Evolutionary conservation across 2,797 vertebrate genomes (phyloP), one percentile per base, ranked within the genome.

Genomic region (Delichon dasypus): DNA sequence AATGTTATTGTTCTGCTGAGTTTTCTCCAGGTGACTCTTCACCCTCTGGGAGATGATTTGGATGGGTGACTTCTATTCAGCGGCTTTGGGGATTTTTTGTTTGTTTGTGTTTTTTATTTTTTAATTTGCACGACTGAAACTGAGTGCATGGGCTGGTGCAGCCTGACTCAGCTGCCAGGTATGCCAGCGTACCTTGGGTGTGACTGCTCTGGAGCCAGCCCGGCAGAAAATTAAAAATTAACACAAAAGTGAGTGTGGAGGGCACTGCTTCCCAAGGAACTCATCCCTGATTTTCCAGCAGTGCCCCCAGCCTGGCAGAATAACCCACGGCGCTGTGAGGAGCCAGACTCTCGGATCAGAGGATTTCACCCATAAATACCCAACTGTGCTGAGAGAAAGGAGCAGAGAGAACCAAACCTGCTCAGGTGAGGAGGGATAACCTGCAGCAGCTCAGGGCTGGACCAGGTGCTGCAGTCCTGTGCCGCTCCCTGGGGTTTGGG

Each of bases 151-250:
- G 66, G 57, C 85, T 62, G 85, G 74, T 68, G 47, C 89, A 74
- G 92, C 79, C 85, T 96, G 95, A 96, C 86, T 96, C 95, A 96
- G 90, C 94, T 66, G 86, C 21, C 74, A 71, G 53, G 64, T 21
- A 93, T 58, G 92, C 21, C 51, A 7, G 32, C 3, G 62, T 19
- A 6, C 42, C 74, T 67, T 79, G 94, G 92, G 96, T 77, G 96
- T 92, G 94, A 85, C 94, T 73, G 70, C 82, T 22, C 57, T 4
- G 13, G 15, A 88, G 44, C 10, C 62, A 26, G 4, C 5, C 61
- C 9, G 30, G 76, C n/a, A 21, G 36, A 76, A 95, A 94, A 95
- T 54, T 16, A 12, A 30, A 77, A 91, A 95, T 70, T 22, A 21
- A 60, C 76, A 2, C 40, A 42, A 7, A 76, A 85, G 8, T 12